Conservation (phyloP, 2,888 invertebrate species). For the Erpobdella octoculata region DNA sequence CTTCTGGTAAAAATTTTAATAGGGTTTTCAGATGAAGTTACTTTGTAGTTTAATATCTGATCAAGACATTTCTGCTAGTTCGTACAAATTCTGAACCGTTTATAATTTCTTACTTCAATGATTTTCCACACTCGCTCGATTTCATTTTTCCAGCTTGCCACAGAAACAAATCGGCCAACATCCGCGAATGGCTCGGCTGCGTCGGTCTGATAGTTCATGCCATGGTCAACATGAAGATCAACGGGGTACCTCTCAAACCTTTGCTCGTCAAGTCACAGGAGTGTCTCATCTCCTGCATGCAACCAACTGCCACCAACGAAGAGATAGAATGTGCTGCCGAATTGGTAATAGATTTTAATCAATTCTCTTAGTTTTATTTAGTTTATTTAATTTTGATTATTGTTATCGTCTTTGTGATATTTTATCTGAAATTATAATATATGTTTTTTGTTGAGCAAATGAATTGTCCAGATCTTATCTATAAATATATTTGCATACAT, state of each 20-base stretch:
- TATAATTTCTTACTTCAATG: too few relatives aligned
- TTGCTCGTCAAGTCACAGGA: neutral
- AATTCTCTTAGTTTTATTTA: too few relatives aligned
- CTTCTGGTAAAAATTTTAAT: neutral
- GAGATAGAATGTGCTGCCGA: slow-evolving; percentile 5
- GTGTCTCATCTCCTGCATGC: neutral
- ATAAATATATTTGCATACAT: too few relatives aligned
- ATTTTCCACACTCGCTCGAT: too few relatives aligned
- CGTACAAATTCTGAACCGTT: neutral
- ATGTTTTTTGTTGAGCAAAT: too few relatives aligned
- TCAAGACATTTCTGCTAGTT: too few relatives aligned
- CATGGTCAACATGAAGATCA: neutral
- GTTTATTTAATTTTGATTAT: too few relatives aligned
- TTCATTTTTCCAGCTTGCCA: neutral
- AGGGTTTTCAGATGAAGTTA: neutral
- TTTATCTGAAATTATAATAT: too few relatives aligned
- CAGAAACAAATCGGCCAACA: neutral
- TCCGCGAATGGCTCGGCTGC: neutral
- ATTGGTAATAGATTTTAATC: too few relatives aligned
- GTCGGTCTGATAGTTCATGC: neutral
- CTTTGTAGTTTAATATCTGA: neutral
- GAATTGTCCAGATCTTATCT: too few relatives aligned
- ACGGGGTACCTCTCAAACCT: neutral
- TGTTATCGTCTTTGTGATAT: too few relatives aligned
- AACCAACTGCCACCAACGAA: neutral